Percentiles rank a stretch among this genome's conserved stretches.
phyloP scores from a whole-genome alignment of 2,888 invertebrate genomes.

The Platerodrilus igneus region DNA sequence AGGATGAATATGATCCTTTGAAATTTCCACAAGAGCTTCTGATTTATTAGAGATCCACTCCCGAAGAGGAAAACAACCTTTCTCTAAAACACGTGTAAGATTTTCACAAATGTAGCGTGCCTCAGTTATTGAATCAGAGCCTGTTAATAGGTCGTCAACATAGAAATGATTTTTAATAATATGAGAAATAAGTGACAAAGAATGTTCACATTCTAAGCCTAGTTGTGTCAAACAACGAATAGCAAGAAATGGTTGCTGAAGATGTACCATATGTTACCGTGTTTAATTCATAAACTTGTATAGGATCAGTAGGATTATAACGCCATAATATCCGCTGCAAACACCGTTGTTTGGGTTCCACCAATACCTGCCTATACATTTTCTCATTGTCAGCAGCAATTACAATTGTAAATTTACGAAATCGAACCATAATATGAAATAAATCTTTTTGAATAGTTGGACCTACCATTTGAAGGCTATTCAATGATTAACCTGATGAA shows the following conservation, averaged over 20 bases:
- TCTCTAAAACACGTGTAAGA: too few species aligned
- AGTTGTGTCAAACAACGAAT: conserved; percentile 23
- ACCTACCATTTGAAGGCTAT: conserved; percentile 17
- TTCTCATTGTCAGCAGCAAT: conserved; percentile 24
- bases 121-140: too few species aligned
- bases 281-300: conserved; percentile 17
- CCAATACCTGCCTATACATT: conserved; percentile 27
- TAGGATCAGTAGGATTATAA: conserved; percentile 8
- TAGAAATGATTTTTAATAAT: conserved; percentile 19
- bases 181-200: conserved; percentile 13
- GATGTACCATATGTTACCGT: conserved; percentile 26
- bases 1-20: too few species aligned
- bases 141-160: too few species aligned
- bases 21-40: too few species aligned
- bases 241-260: conserved; percentile 24
- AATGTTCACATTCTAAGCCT: conserved; percentile 16
- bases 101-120: too few species aligned
- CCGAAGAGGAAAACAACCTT: too few species aligned
- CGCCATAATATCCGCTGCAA: conserved; percentile 27
- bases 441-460: conserved; percentile 22
- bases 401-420: conserved; percentile 19
- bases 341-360: conserved; percentile 16
- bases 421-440: conserved; percentile 21
- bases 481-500: conserved; percentile 9
- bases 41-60: too few species aligned